Evolutionary conservation across 2,888 invertebrate species (phyloP), one percentile per base, ranked within the genome.

Genomic region (Heliconius ismenius): DNA sequence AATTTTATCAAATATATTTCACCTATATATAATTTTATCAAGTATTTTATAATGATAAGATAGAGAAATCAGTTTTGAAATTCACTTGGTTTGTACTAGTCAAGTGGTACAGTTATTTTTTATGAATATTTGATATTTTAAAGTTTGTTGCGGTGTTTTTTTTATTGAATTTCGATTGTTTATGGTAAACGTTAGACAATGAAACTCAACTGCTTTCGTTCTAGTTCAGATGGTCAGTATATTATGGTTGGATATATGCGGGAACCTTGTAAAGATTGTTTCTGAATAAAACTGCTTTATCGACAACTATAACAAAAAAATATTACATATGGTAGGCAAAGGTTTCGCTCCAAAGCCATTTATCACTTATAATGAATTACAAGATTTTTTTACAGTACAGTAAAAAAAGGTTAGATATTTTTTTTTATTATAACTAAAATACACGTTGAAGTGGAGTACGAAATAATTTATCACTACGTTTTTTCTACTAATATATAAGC

Each of bases 1-100:
- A 2, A 24, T 67, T 67, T 67, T 67, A 67, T 67, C 24, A 67
- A 67, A 36, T 24, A 65, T 39, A 65, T 39, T 67, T 24, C 67
- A 39, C 39, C 3, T 24, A 24, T 13, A 32, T 70, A 70, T 32
- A 32, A 70, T 21, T 9, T 54, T 70, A 6, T 32, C 36, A 32
- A 58, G 7, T 18, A 58, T 15, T 32, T 58, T 58, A 36, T n/a
- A 58, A 21, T 36, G 70, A 70, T 70, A 70, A 58, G 70, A 58
- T 70, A 70, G 70, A n/a, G 28, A 32, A 32, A 4, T 58, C 58
- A 70, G 70, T 58, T 36, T 70, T 36, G n/a, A 15, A 58, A 32
- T 58, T 32, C n/a, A 32, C n/a, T 58, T 58, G 32, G 32, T n/a
- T 58, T 58, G 54, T 32, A 32, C 7, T 18, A 4, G n/a, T 58